These are phyloP conservation scores for Nomada ruficornis DNA, from an alignment of 2,888 invertebrate genomes.

Conservation along the genomic window DNA sequence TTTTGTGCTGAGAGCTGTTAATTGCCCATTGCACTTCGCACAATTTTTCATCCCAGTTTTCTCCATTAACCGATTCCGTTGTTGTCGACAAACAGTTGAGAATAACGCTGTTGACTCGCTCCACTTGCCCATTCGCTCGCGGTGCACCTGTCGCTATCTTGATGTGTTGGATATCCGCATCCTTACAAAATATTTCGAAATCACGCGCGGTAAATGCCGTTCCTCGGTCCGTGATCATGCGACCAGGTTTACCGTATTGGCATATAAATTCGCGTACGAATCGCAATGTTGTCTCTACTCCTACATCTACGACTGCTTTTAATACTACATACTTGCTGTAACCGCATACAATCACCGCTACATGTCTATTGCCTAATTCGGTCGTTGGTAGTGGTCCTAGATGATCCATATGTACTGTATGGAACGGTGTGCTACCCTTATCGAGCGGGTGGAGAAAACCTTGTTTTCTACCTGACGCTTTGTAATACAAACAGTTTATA, in stretches of 20 bases:
- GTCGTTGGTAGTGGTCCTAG: conserved; percentile 31
- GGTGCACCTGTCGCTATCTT: conserved; percentile 69
- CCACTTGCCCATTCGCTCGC: conserved; percentile 67
- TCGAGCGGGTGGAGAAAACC: conserved; percentile 11
- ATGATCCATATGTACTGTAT: conserved; percentile 27
- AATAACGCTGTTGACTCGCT: conserved; percentile 56
- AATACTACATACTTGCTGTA: conserved; percentile 32
- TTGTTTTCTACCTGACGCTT: background rate
- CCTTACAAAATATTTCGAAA: conserved; percentile 36
- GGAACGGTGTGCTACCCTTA: conserved; percentile 25
- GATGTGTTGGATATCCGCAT: conserved; percentile 66
- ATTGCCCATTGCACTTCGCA: conserved; percentile 56
- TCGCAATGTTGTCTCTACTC: conserved; percentile 1
- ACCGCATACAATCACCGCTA: conserved; percentile 24
- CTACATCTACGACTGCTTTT: conserved; percentile 37
- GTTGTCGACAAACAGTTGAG: conserved; percentile 63
- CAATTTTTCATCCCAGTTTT: conserved; percentile 63
- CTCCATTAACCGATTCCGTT: conserved; percentile 40
- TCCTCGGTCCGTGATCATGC: conserved; percentile 41
- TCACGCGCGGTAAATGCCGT: conserved; percentile 29
- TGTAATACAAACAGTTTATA: conserved; percentile 30
- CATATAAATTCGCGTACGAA: conserved; percentile 50
- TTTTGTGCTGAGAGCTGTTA: conserved; percentile 57
- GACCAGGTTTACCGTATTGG: conserved; percentile 62
- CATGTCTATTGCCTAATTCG: conserved; percentile 14